Evolutionary conservation across 2,113 vertebrate genomes (phyloP).

Genomic region (Pelmatolapia mariae): DNA sequence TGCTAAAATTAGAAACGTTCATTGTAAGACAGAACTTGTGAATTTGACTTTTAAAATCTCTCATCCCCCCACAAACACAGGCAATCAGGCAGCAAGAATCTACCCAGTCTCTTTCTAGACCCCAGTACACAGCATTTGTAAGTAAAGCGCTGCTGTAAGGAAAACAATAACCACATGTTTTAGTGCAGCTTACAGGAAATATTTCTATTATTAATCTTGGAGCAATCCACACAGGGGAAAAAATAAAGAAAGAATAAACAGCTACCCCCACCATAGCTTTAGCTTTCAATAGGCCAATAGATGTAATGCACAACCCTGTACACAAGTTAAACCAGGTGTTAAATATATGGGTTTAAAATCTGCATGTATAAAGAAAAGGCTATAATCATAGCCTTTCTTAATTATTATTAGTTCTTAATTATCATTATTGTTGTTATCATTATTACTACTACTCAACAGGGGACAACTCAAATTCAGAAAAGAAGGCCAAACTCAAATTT

Average conservation of each 20-base stretch:
- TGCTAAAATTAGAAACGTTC: neutral
- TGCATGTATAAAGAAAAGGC: neutral
- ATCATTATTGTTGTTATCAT: neutral
- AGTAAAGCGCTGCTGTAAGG: neutral
- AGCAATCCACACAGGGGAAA: neutral
- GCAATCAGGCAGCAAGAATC: neutral
- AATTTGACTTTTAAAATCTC: neutral
- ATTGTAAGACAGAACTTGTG: neutral
- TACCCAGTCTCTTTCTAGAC: neutral
- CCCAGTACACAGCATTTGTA: neutral
- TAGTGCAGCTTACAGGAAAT: neutral
- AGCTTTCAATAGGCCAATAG: neutral
- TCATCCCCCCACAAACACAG: neutral
- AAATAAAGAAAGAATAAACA: neutral
- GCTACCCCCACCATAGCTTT: neutral
- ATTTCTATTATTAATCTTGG: neutral
- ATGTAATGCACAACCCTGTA: neutral
- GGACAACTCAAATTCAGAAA: neutral
- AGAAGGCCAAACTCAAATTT: neutral
- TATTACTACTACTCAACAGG: neutral
- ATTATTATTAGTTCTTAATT: neutral
- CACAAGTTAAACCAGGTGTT: neutral
- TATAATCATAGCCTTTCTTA: neutral
- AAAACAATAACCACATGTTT: neutral
- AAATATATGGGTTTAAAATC: neutral